Base-by-base conservation (phyloP, 37 sponge, comb jelly and placozoan species). In the Chondrosia reniformis region DNA sequence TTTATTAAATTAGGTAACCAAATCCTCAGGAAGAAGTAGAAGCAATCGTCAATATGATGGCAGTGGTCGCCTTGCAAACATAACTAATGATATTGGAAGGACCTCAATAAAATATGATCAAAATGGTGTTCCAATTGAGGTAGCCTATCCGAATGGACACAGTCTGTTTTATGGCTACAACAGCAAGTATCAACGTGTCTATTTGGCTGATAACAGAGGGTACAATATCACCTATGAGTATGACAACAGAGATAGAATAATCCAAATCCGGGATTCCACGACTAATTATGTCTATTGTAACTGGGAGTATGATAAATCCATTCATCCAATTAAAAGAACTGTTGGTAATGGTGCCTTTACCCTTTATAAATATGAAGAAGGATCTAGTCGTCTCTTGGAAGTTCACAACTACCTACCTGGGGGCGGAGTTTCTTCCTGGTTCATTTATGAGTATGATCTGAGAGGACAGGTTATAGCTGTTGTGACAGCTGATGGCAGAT, bases 141-240 rank as follows among this genome's bases (percentile, higher is more conserved):
- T 81, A 19, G 17, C 15, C 24, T 81, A 81, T 33, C 59, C 81
- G 32, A 81, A 71, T 81, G 81, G 81, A 22, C 81, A 22, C 7
- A 69, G 42, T 34, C 44, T 81, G 2, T 45, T 22, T 0, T 81
- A 72, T 69, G 72, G 81, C n/a, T 81, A 72, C 42, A 58, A 81
- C 27, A 31, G 43, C 27, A 27, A 25, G 33, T 33, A 31, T 10
- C 81, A 71, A 34, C 72, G 81, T 2, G 24, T 31, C 15, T 81
- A 32, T 7, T 2, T 81, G 10, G 72, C 81, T 0, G 73, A 58
- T 56, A 37, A 72, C 41, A 36, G n/a, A 56, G 81, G 72, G 10
- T 81, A 56, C 74, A 81, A 71, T 39, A 42, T 81, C 15, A 81
- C 57, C 17, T 81, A 81, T 46, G 1, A 7, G 5, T 81, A 81